A percentile compares a stretch with the other conserved stretches of the same genome.
Evolutionary conservation across 1,140 invertebrate species (phyloP).

Genomic region (Coelopa frigida): DNA sequence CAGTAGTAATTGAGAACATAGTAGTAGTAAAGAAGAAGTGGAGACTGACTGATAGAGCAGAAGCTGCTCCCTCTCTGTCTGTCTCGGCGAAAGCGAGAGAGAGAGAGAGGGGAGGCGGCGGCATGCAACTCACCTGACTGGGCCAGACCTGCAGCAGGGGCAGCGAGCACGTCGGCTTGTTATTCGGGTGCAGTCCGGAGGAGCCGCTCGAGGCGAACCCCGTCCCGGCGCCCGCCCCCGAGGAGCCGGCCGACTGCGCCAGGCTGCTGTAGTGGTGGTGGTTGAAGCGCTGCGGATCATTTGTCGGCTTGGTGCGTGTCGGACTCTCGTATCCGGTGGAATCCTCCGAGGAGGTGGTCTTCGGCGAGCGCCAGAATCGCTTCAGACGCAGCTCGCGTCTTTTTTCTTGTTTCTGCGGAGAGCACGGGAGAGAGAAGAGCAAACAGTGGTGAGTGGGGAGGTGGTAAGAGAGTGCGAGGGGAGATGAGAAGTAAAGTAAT

Average conservation of each 20-base stretch:
- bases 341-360: constrained; percentile 44
- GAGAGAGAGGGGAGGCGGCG: not conserved
- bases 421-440: not conserved
- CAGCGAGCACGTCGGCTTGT: constrained; percentile 50
- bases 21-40: too few species aligned
- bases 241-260: constrained; percentile 20
- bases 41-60: too few species aligned
- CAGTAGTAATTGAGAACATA: too few species aligned
- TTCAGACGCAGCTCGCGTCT: constrained; percentile 46
- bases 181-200: constrained; percentile 20
- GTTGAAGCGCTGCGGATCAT: constrained; percentile 40
- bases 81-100: constrained; percentile 1
- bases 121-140: constrained; percentile 40
- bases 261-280: constrained; percentile 41
- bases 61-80: too few species aligned
- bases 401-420: constrained; percentile 47
- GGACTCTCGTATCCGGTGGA: constrained; percentile 44
- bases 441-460: not conserved
- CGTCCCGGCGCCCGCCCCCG: not conserved
- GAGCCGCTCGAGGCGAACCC: constrained; percentile 5
- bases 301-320: constrained; percentile 33
- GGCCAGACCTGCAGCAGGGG: constrained; percentile 60
- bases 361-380: constrained; percentile 47
- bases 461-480: too few species aligned
- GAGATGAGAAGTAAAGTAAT: not conserved